Evolutionary conservation across 2,797 vertebrate species (phyloP).

Genomic region (Leucoraja ocellata): DNA sequence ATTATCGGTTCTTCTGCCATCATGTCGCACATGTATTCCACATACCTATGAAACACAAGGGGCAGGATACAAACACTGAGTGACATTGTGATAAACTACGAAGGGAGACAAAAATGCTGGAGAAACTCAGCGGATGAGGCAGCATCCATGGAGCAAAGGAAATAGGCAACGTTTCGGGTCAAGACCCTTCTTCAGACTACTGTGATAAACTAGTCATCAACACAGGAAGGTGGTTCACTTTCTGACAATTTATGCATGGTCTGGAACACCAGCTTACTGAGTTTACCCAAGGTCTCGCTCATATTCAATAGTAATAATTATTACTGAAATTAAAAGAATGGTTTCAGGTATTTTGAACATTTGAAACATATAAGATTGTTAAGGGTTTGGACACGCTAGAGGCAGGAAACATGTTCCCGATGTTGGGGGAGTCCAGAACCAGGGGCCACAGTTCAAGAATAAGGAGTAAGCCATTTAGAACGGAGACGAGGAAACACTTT

Average conservation of each 20-base stretch:
- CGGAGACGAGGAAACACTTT: no score
- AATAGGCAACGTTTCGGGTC: no score
- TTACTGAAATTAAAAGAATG: not conserved
- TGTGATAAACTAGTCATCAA: not conserved
- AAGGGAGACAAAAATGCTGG: no score
- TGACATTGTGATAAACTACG: not conserved
- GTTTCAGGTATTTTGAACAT: not conserved
- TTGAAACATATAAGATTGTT: no score
- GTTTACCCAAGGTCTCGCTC: not conserved
- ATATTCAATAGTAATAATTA: not conserved
- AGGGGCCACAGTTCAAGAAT: no score
- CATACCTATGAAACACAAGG: slow-evolving; percentile 66
- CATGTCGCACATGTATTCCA: slow-evolving; percentile 98
- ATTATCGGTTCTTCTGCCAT: slow-evolving; percentile 95
- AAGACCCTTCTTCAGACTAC: no score
- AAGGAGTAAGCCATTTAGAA: no score
- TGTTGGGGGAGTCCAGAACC: no score
- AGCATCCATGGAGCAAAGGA: no score
- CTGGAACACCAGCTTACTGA: not conserved
- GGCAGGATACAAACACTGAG: not conserved
- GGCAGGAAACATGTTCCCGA: no score
- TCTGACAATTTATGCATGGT: not conserved
- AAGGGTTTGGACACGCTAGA: no score
- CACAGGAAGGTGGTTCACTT: not conserved
- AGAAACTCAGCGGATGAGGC: no score